Percentiles rank a stretch among this genome's conserved stretches.
Conservation (phyloP, 2,113 vertebrate genomes). For the Dolichotis patagonum region DNA sequence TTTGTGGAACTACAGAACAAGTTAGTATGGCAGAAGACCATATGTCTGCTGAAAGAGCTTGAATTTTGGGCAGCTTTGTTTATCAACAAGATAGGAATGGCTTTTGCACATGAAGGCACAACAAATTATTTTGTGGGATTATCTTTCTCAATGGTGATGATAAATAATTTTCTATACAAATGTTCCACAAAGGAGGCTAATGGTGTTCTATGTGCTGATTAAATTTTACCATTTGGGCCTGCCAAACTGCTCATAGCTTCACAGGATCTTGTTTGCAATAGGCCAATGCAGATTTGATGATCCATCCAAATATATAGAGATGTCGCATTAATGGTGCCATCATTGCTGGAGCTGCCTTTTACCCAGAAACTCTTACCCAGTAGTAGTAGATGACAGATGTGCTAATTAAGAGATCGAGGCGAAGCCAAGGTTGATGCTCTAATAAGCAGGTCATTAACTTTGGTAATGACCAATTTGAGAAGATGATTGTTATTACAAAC, state of each 20-base stretch:
- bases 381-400: constrained; percentile 88
- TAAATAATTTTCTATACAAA: constrained; percentile 69
- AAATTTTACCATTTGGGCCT: constrained; percentile 56
- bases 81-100: background rate
- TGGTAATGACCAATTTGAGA: constrained; percentile 89
- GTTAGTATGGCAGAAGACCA: background rate
- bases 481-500: constrained; percentile 88
- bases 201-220: constrained; percentile 54
- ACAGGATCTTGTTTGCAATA: constrained; percentile 49
- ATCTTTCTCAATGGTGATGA: constrained; percentile 33
- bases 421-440: constrained; percentile 90
- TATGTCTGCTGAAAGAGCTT: background rate
- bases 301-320: constrained; percentile 72
- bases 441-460: constrained; percentile 91
- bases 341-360: constrained; percentile 72
- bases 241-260: constrained; percentile 61
- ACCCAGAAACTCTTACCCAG: constrained; percentile 79
- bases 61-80: background rate
- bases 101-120: constrained; percentile 3
- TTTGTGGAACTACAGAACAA: background rate
- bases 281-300: constrained; percentile 40
- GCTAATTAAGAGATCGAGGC: constrained; percentile 88
- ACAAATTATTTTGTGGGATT: constrained; percentile 32
- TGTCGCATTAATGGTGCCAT: constrained; percentile 75
- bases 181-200: constrained; percentile 55